Base-by-base conservation (phyloP, 92 coral and sea anemone genomes). In the Porites divaricata region DNA sequence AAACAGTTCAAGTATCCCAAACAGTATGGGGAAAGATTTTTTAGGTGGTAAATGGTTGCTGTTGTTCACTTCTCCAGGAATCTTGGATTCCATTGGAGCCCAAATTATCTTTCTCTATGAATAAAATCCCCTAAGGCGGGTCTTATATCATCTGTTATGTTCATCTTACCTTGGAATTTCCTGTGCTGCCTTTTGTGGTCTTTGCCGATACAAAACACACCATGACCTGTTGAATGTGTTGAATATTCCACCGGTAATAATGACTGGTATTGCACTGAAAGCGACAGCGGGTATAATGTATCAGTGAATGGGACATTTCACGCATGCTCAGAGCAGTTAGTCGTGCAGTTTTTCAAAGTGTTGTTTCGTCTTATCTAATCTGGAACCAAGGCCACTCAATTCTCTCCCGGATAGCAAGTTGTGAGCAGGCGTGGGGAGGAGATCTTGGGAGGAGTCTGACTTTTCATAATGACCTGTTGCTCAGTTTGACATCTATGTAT, bases 221-320 rank as follows among this genome's bases (percentile, higher is more conserved):
- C 25, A 57, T 35, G 67, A 80, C 85, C 85, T 80, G 85, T 69
- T 26, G n/a, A 26, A 1, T 56, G 53, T 58, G 67, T 80, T 69
- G 76, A 80, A 80, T 80, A 16, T 67, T 57, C 84, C 85, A 80
- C 85, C 85, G 11, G 85, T n/a, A 80, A 52, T 16, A 19, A 8
- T 41, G 21, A 23, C 85, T 35, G 85, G 85, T 80, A 69, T 3
- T 35, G n/a, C 14, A 68, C 9, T 12, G 64, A 58, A 21, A 51
- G 45, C 66, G 75, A 75, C 67, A 21, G 56, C 85, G 67, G 85
- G 68, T 80, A 14, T 19, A 21, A 35, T 11, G 45, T 63, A 70
- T 45, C 81, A 62, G 81, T 62, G 71, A 59, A 51, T 0, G 59
- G 58, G 35, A 12, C 58, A 14, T 9, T 77, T 20, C 57, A 45